Conservation (phyloP, 2,113 vertebrate genomes). For the Prolemur simus region DNA sequence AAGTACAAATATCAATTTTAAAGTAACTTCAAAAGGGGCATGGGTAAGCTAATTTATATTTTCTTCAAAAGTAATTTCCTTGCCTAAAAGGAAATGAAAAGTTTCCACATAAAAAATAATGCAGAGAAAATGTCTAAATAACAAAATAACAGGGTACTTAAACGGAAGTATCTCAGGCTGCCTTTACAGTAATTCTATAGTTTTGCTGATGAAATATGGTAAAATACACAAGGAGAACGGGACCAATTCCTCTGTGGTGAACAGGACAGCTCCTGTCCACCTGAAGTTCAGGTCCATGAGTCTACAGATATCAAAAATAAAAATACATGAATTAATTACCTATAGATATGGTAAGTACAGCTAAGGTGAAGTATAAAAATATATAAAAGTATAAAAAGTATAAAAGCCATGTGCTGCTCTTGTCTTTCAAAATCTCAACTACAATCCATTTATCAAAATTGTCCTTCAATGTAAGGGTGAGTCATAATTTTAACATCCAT, state of each 20-base stretch:
- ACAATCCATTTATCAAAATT: neutral
- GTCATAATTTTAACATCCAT: neutral
- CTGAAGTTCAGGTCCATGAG: neutral
- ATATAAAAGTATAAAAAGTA: conserved; percentile 7
- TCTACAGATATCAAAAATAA: neutral
- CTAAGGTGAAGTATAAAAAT: conserved; percentile 8
- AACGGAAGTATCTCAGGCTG: neutral
- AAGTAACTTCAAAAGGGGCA: conserved; percentile 75
- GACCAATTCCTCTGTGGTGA: neutral
- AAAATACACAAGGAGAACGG: neutral
- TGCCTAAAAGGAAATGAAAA: conserved; percentile 60
- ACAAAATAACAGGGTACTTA: conserved; percentile 10
- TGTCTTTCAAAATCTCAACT: neutral
- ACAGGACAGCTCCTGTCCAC: neutral
- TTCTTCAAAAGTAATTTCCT: conserved; percentile 64
- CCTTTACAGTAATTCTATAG: neutral
- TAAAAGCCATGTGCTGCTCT: neutral
- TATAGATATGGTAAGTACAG: neutral
- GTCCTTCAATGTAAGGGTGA: neutral
- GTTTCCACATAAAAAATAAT: conserved; percentile 56
- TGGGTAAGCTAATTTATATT: conserved; percentile 59
- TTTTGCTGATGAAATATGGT: neutral
- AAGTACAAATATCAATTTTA: conserved; percentile 73
- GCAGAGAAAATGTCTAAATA: conserved; percentile 25
- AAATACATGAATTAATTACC: neutral